These are phyloP conservation scores for Tringa solitaria DNA, from an alignment of 2,113 vertebrate genomes.

Conservation along the genomic window DNA sequence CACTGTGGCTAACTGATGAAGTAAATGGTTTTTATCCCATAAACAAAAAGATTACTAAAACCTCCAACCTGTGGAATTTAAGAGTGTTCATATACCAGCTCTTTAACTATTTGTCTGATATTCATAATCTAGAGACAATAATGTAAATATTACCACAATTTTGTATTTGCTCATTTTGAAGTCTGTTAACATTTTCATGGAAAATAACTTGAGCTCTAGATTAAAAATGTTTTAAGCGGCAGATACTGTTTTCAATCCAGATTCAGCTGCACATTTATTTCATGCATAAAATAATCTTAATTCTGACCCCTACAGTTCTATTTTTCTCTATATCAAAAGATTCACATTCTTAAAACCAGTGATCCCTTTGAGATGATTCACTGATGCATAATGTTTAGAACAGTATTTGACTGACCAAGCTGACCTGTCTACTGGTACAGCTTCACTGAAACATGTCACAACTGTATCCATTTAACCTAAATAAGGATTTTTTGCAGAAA, in stretches of 20 bases:
- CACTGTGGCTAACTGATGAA: not conserved
- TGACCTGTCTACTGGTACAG: not conserved
- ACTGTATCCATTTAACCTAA: not conserved
- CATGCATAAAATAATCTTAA: not conserved
- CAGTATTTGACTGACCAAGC: not conserved
- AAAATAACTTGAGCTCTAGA: not conserved
- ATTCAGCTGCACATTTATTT: not conserved
- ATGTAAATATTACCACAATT: not conserved
- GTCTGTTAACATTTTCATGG: not conserved
- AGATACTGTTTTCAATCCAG: not conserved
- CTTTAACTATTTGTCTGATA: not conserved
- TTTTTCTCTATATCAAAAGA: not conserved
- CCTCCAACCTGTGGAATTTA: not conserved
- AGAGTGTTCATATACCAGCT: not conserved
- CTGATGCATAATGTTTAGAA: not conserved
- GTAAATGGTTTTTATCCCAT: not conserved
- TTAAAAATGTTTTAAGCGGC: not conserved
- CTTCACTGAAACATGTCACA: not conserved
- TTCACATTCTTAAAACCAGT: not conserved
- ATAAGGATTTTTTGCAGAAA: not conserved
- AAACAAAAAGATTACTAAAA: not conserved
- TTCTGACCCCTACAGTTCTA: not conserved
- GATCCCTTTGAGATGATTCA: not conserved
- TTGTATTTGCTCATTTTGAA: not conserved
- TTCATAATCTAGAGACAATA: not conserved